Conservation (phyloP, 1,140 invertebrate genomes). For the Camponotus vicinus region DNA sequence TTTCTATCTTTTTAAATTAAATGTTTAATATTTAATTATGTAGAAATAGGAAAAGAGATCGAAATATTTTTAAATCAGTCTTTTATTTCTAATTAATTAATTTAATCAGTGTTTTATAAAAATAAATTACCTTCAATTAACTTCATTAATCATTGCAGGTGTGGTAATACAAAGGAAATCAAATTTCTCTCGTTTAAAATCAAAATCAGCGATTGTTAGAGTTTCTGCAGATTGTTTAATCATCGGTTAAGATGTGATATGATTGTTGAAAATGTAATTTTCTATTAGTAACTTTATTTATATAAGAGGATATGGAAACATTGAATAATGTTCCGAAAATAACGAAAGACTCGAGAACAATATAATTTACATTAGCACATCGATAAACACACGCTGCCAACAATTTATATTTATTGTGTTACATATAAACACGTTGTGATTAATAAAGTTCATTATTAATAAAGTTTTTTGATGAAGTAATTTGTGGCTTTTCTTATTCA, state of each 20-base stretch:
- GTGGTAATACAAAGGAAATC: slow-evolving; percentile 33
- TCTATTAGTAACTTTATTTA: slow-evolving; percentile 27
- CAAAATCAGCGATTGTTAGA: slow-evolving; percentile 31
- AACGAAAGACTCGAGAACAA: background rate
- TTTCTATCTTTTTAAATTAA: too few species aligned
- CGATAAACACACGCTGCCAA: slow-evolving; percentile 36
- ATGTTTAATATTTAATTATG: background rate
- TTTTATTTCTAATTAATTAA: background rate
- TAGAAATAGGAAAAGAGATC: background rate
- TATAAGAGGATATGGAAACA: background rate
- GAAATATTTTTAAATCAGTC: background rate
- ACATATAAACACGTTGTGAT: slow-evolving; percentile 24
- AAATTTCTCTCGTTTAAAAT: slow-evolving; percentile 45
- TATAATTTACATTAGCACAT: slow-evolving; percentile 28
- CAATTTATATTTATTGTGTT: slow-evolving; percentile 33
- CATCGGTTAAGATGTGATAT: slow-evolving; percentile 5
- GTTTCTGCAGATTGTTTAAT: slow-evolving; percentile 36
- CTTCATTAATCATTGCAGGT: background rate
- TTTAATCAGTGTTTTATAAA: background rate
- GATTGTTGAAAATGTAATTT: slow-evolving; percentile 15
- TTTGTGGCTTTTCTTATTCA: background rate
- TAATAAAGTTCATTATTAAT: slow-evolving; percentile 25
- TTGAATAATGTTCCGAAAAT: background rate
- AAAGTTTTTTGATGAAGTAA: slow-evolving; percentile 24
- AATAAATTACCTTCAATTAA: background rate